Conservation (phyloP, 2,888 invertebrate genomes). For the Mythimna ferrago region DNA sequence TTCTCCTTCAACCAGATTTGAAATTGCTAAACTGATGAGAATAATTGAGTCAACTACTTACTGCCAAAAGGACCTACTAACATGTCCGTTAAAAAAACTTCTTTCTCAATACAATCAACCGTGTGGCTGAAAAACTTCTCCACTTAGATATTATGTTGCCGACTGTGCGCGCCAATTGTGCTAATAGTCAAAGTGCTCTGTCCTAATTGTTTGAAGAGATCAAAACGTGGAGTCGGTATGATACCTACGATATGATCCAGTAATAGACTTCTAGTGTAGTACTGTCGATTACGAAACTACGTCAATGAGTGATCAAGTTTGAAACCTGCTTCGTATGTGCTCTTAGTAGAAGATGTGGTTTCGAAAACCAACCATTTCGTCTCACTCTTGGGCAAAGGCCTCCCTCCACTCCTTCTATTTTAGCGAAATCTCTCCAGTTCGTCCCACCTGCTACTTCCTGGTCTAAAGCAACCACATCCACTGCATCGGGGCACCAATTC, state of each 20-base stretch:
- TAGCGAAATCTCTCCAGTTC: too few relatives aligned
- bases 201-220: conserved; percentile 51
- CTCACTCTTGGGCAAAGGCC: too few relatives aligned
- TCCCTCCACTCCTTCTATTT: too few relatives aligned
- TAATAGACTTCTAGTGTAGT: conserved; percentile 12
- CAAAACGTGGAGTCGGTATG: conserved; percentile 35
- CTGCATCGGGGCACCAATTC: too few relatives aligned
- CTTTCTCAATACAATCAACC: background rate
- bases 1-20: too few relatives aligned
- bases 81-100: background rate
- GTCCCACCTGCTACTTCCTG: too few relatives aligned
- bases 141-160: conserved; percentile 34
- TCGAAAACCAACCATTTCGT: too few relatives aligned
- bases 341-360: background rate
- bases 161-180: conserved; percentile 50
- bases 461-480: too few relatives aligned
- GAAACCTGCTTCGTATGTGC: background rate
- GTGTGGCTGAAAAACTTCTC: background rate
- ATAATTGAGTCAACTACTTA: too few relatives aligned
- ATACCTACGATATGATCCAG: conserved; percentile 29
- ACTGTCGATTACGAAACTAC: conserved; percentile 11
- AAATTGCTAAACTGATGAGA: too few relatives aligned
- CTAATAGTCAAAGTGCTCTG: conserved; percentile 50
- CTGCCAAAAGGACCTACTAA: too few relatives aligned
- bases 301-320: conserved; percentile 7